Conservation (phyloP, 2,113 vertebrate species). For the Acinonyx jubatus region DNA sequence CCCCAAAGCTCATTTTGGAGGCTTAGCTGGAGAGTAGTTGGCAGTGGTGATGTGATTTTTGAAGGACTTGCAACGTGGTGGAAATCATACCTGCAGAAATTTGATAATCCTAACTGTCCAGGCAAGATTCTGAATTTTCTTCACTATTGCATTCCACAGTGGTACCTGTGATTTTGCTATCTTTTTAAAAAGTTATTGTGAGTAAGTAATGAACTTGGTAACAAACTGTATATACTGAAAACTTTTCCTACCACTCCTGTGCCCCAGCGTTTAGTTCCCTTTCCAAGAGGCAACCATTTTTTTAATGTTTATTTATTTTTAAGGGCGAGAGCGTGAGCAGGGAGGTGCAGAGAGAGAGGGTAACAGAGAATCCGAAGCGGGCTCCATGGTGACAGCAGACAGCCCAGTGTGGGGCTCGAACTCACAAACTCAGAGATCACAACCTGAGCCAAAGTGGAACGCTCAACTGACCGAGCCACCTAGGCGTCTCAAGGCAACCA, state of each 20-base stretch:
- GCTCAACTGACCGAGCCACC: too few relatives aligned
- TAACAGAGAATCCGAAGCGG: too few relatives aligned
- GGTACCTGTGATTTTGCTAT: neutral
- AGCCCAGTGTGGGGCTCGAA: too few relatives aligned
- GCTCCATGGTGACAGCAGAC: too few relatives aligned
- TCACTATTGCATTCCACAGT: neutral
- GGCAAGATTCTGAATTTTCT: neutral
- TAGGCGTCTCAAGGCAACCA: too few relatives aligned
- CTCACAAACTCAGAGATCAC: too few relatives aligned
- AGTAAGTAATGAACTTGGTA: neutral
- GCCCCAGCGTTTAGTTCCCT: neutral
- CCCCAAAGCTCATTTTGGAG: neutral
- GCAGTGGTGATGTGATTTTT: neutral
- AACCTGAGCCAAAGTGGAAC: too few relatives aligned
- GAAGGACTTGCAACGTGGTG: neutral
- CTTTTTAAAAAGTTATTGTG: neutral
- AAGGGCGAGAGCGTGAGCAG: too few relatives aligned
- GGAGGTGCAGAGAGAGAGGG: too few relatives aligned
- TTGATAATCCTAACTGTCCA: neutral
- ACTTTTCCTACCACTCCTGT: neutral
- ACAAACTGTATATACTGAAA: neutral
- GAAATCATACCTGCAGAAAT: neutral
- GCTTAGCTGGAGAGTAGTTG: neutral
- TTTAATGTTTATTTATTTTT: neutral
- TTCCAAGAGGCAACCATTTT: neutral